Evolutionary conservation across 2,888 invertebrate species (phyloP), one percentile per base, ranked within the genome.

Genomic region (Phaonia tiefii): DNA sequence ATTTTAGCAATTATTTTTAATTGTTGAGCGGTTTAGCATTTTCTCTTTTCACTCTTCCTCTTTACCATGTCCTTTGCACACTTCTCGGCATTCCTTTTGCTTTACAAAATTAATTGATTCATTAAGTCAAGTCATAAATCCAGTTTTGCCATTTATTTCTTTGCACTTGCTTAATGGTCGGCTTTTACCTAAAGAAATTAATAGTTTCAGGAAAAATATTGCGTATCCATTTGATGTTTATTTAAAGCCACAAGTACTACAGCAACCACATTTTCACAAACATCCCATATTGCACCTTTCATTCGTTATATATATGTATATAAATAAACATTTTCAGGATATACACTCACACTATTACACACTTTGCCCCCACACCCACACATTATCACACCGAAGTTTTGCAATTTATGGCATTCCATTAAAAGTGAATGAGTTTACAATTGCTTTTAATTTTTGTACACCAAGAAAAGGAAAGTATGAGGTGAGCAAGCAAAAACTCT

Each of bases 321-420:
- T 3, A 46, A 4, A 15, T 17, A n/a, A 5, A 4, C 17, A 5
- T 46, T 46, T 46, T 46, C 1, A 15, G 5, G 5, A 1, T 17
- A 11, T 44, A 15, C 20, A 17, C n/a, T 17, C 49, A 49, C 20
- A 54, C 22, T 8, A 10, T 54, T 54, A 17, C 17, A 17, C 15
- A n/a, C 37, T 44, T n/a, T 13, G 2, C 46, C 4, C 13, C 46
- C 10, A n/a, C 4, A n/a, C n/a, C 46, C 8, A 46, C 49, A 49
- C 7, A 8, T 44, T 44, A 8, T 2, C 11, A 44, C 49, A 49
- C n/a, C n/a, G 7, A 49, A 17, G 22, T 54, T 46, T 74, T 25
- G 37, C 63, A 80, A 80, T 76, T 73, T 73, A 76, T 80, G 75
- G 76, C 69, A 73, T 65, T 76, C 39, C 76, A 80, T 80, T 80